Evolutionary conservation across 2,888 invertebrate genomes (phyloP), one percentile per base, ranked within the genome.

Genomic region (Tortricodes alternella): DNA sequence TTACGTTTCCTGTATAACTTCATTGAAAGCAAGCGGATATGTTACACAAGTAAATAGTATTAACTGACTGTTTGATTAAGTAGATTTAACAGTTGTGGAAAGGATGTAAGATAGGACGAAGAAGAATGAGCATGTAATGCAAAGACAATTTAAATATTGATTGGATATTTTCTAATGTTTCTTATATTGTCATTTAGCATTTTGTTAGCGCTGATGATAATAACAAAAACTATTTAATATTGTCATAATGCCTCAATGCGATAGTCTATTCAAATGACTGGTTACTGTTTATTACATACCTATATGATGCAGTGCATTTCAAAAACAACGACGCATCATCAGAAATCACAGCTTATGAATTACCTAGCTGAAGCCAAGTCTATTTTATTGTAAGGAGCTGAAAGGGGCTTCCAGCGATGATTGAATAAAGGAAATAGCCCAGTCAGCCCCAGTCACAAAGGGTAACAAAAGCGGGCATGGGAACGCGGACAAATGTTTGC

Each of bases 371-470:
- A 44, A 50, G 49, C 41, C 44, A 44, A 56, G 51, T 49, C 35
- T 37, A 34, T 56, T 37, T 37, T 44, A 51, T 53, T 32, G 50
- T 50, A 43, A 51, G 41, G 51, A 51, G 55, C 50, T 51, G 53
- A 51, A 60, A 64, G 59, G 46, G 49, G 58, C 53, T 55, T 39
- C 21, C 44, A 43, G 50, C 56, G 63, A 67, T 74, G 73, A 76
- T 76, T 76, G 76, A 71, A 76, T 76, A 75, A 74, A 76, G 70
- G 68, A 68, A 69, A 74, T 64, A 60, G 73, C 69, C 62, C 62
- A 65, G 68, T 71, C 72, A 67, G 67, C 60, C 62, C 58, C n/a
- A 29, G 60, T 59, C 58, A 62, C 60, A 68, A 61, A 62, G 58
- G 48, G 53, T 61, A 63, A 66, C 66, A 67, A 67, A 67, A 60